Percentiles rank a stretch among this genome's conserved stretches.
Conservation (phyloP, 1,140 invertebrate genomes). For the Cydia fagiglandana region DNA sequence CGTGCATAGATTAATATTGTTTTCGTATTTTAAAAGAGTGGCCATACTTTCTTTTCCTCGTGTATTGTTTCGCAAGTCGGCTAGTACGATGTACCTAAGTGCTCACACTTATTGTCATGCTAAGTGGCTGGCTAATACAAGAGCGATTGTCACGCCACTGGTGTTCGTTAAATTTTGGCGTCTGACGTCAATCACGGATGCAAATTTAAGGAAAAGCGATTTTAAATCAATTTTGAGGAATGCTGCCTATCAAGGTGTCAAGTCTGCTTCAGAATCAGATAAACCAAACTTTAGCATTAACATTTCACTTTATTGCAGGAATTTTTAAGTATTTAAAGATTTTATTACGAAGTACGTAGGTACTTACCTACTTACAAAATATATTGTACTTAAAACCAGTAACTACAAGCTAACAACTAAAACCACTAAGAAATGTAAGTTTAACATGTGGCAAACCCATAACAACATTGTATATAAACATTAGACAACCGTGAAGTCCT, state of each 20-base stretch:
- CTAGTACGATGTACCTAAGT: slow-evolving; percentile 4
- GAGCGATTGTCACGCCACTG: slow-evolving; percentile 6
- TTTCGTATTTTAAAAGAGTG: slow-evolving; percentile 29
- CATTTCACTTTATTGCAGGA: no score
- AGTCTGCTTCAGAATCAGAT: background rate
- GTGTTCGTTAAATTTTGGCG: background rate
- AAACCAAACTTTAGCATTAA: no score
- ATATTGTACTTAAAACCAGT: background rate
- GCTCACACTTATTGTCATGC: slow-evolving; percentile 26
- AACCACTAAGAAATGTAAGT: background rate
- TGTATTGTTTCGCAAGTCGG: slow-evolving; percentile 33
- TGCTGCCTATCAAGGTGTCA: background rate
- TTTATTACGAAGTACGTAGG: no score
- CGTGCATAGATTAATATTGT: slow-evolving; percentile 37
- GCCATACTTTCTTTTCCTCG: slow-evolving; percentile 32
- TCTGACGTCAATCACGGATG: background rate
- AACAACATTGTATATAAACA: slow-evolving; percentile 45
- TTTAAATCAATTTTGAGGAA: background rate
- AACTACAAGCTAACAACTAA: no score
- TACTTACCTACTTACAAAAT: no score
- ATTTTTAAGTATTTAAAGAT: no score
- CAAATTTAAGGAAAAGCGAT: background rate
- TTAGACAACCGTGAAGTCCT: slow-evolving; percentile 50
- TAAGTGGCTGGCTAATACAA: slow-evolving; percentile 1
- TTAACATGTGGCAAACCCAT: background rate